Percentiles rank a stretch among this genome's conserved stretches.
Evolutionary conservation across 1,140 invertebrate species (phyloP).

Genomic region (Pachyrhynchus sulphureomaculatus): DNA sequence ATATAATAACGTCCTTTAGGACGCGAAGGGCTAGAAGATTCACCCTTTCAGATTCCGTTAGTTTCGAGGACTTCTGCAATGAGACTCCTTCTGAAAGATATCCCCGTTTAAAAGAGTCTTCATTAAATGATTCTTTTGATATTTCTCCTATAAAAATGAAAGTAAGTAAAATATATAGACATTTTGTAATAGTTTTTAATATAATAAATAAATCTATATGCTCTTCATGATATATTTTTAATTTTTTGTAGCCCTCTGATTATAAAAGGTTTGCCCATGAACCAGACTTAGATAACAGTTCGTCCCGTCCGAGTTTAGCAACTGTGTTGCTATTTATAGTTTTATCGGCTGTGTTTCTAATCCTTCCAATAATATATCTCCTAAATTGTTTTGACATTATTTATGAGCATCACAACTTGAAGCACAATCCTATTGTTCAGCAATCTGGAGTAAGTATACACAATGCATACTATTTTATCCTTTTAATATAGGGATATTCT

Average conservation of each 20-base stretch:
- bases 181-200: too few relatives aligned
- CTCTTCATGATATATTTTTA: slow-evolving; percentile 1
- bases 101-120: slow-evolving; percentile 53
- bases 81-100: slow-evolving; percentile 50
- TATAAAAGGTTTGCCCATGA: slow-evolving; percentile 26
- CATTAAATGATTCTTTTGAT: slow-evolving; percentile 47
- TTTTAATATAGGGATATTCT: too few relatives aligned
- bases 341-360: slow-evolving; percentile 45
- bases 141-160: slow-evolving; percentile 51
- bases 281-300: slow-evolving; percentile 26
- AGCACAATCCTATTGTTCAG: slow-evolving; percentile 25
- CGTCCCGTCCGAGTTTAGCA: slow-evolving; percentile 43
- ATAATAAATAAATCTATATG: background rate
- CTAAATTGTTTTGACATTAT: slow-evolving; percentile 47
- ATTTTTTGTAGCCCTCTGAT: slow-evolving; percentile 12
- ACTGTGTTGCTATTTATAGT: slow-evolving; percentile 41
- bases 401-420: slow-evolving; percentile 35
- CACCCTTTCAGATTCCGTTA: slow-evolving; percentile 47
- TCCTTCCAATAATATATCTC: slow-evolving; percentile 47
- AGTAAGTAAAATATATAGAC: slow-evolving; percentile 6
- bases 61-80: slow-evolving; percentile 60
- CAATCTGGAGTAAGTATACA: slow-evolving; percentile 19
- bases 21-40: slow-evolving; percentile 11
- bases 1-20: slow-evolving; percentile 26
- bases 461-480: too few relatives aligned